phyloP scores from a whole-genome alignment of 1,140 invertebrate species.

The Drosophila bocqueti region DNA sequence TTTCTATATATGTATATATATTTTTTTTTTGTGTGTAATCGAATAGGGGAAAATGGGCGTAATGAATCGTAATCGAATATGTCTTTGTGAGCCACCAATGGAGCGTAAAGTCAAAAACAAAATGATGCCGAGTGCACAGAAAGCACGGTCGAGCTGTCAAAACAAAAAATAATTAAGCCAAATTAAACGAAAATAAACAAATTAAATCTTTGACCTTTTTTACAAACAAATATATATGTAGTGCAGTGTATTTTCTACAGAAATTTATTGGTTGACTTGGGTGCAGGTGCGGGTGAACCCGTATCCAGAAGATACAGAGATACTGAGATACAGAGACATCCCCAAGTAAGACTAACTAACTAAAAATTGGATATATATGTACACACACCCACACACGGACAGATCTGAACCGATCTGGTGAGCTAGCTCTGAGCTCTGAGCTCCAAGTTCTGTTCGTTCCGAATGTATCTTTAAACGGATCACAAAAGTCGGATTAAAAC shows the following conservation, averaged over 20 bases:
- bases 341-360: slow-evolving; percentile 60
- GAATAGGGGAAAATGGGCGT: slow-evolving; percentile 10
- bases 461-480: slow-evolving; percentile 70
- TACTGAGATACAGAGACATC: slow-evolving; percentile 35
- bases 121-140: slow-evolving; percentile 12
- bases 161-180: slow-evolving; percentile 52
- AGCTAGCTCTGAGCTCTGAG: slow-evolving; percentile 25
- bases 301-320: slow-evolving; percentile 25
- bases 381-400: slow-evolving; percentile 3
- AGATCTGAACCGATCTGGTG: slow-evolving; percentile 26
- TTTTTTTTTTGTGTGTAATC: slow-evolving; percentile 3
- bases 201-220: slow-evolving; percentile 38
- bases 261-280: slow-evolving; percentile 22
- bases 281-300: slow-evolving; percentile 48
- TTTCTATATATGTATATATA: background rate
- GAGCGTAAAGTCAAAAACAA: slow-evolving; percentile 51
- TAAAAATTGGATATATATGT: slow-evolving; percentile 47
- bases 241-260: slow-evolving; percentile 9
- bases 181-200: slow-evolving; percentile 30
- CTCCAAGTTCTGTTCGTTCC: slow-evolving; percentile 32
- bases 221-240: background rate
- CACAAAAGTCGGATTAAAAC: slow-evolving; percentile 81
- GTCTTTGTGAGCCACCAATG: slow-evolving; percentile 39
- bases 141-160: slow-evolving; percentile 35
- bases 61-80: slow-evolving; percentile 29